Conservation (phyloP, 2,888 invertebrate genomes). For the Chalcis sispes region DNA sequence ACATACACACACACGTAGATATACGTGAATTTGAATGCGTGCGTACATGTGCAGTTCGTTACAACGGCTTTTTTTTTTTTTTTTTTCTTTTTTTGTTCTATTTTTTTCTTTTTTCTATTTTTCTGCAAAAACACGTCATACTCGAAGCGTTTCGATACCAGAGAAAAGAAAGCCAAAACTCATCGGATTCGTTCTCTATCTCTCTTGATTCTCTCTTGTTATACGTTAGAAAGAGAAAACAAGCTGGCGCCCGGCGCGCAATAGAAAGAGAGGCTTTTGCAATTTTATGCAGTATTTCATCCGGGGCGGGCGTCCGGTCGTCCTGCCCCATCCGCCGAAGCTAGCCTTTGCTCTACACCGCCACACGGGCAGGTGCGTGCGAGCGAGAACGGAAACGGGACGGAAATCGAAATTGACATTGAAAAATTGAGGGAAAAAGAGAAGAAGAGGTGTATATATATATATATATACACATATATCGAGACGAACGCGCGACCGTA, state of each 20-base stretch:
- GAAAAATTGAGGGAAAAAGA: slow-evolving; percentile 59
- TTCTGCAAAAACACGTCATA: too few relatives aligned
- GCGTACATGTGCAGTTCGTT: too few relatives aligned
- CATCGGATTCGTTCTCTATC: too few relatives aligned
- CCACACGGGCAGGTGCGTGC: background rate
- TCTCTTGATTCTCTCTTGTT: background rate
- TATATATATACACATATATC: background rate
- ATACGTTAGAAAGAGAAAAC: background rate
- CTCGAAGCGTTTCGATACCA: too few relatives aligned
- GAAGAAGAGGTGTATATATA: slow-evolving; percentile 22
- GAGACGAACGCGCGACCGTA: slow-evolving; percentile 58
- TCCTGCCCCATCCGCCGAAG: background rate
- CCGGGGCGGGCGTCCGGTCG: slow-evolving; percentile 4
- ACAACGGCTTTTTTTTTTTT: too few relatives aligned
- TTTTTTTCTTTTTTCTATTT: too few relatives aligned
- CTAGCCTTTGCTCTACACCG: background rate
- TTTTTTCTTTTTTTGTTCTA: too few relatives aligned
- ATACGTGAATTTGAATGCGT: too few relatives aligned
- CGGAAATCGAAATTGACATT: slow-evolving; percentile 59
- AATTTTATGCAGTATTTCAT: slow-evolving; percentile 55
- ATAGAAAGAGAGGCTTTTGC: slow-evolving; percentile 31
- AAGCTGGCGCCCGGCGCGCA: background rate
- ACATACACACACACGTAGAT: too few relatives aligned
- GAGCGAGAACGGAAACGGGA: too few relatives aligned
- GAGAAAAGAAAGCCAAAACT: too few relatives aligned